Conservation (phyloP, 2,888 invertebrate species). For the Gasteruption jaculator region DNA sequence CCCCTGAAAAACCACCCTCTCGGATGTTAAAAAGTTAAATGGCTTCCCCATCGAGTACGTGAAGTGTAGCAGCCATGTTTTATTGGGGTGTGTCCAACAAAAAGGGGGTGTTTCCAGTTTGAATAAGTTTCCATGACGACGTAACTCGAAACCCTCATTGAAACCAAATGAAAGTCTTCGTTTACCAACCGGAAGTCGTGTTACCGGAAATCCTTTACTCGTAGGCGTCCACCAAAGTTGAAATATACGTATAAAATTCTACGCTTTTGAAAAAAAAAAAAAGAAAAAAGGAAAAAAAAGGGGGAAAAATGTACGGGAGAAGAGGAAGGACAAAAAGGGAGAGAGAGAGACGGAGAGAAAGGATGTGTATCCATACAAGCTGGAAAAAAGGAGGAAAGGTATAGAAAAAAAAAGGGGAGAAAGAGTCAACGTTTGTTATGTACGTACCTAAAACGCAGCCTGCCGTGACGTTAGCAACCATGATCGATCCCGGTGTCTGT, state of each 20-base stretch:
- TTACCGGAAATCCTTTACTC: no score
- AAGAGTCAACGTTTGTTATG: no score
- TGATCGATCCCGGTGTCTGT: constrained; percentile 34
- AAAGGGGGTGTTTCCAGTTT: constrained; percentile 35
- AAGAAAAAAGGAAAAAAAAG: constrained; percentile 4
- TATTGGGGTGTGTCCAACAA: constrained; percentile 39
- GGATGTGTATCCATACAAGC: no score
- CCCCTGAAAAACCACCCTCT: no score
- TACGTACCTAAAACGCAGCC: constrained; percentile 30
- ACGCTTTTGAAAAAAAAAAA: neutral
- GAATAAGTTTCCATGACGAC: constrained; percentile 39
- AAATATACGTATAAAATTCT: no score
- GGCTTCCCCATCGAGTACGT: constrained; percentile 19
- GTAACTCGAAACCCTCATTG: no score
- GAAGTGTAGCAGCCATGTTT: constrained; percentile 32
- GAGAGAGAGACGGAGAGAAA: constrained; percentile 8
- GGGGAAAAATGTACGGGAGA: constrained; percentile 4
- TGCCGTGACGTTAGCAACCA: constrained; percentile 32
- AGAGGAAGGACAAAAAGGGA: constrained; percentile 10
- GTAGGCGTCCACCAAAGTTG: no score
- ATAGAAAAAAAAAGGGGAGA: no score
- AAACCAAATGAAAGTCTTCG: no score
- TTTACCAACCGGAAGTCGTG: no score
- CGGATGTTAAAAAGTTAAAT: no score
- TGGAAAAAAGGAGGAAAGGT: no score